Evolutionary conservation across 2,797 vertebrate species (phyloP), one percentile per base, ranked within the genome.

Genomic region (Decapterus maruadsi): DNA sequence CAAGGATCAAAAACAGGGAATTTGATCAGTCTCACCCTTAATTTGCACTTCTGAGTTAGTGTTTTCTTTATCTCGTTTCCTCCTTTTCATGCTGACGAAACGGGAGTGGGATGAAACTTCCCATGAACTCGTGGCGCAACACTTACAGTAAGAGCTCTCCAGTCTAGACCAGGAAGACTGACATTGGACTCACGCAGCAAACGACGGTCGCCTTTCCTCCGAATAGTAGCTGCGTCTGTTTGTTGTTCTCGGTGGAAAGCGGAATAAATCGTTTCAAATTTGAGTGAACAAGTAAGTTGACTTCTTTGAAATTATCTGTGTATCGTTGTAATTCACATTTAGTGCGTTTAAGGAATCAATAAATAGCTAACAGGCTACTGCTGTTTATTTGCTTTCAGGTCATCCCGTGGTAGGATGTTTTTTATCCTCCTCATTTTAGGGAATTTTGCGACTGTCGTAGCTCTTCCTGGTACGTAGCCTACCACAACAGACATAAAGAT

Each of bases 391-490:
- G 2, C 4, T 73, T 29, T 16, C 62, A 77, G 75, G 11, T 6
- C 8, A 13, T 11, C 12, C 45, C 6, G 8, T 8, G 20, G 11
- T 0, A 19, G 53, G 22, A 51, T 69, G 12, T 22, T 8, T 60
- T 2, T 67, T 0, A 14, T 66, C 48, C 31, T 85, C 7, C 3
- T 88, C 3, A 2, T 80, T 50, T 13, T 75, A 0, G 63, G 42
- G 34, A 42, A 4, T 4, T 6, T 70, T 6, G 14, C 19, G 2
- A 6, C 26, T 38, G 34, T 16, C 0, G 1, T 29, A 0, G 20
- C 22, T 22, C 2, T 43, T 16, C 4, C 31, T 55, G 87, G 89
- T 91, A 57, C 11, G 75, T 75, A 42, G 2, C 4, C 5, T 3
- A 34, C 31, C 31, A 34, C 31, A 34, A 36, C 7, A 6, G 4